Conservation (phyloP, 2,888 invertebrate species). For the Drosophila gaucha region DNA sequence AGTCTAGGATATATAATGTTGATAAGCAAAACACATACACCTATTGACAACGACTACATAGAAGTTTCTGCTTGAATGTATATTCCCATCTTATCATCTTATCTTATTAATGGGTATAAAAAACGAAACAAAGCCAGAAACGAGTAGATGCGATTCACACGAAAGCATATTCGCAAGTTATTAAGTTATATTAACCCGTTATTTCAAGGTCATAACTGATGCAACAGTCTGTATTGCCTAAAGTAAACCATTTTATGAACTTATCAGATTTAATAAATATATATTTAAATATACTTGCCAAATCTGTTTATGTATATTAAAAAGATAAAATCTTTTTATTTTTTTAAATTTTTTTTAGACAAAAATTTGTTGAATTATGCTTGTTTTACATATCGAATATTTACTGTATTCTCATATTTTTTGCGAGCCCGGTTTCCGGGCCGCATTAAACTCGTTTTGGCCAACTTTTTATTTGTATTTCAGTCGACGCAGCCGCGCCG, state of each 20-base stretch:
- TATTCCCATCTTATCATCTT: background rate
- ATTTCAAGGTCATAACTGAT: constrained; percentile 65
- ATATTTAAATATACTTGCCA: background rate
- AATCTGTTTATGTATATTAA: background rate
- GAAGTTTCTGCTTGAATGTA: no score
- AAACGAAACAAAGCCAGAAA: constrained; percentile 19
- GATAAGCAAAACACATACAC: no score
- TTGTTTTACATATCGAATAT: background rate
- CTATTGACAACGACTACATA: background rate
- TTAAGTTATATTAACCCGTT: no score
- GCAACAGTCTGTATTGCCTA: constrained; percentile 27
- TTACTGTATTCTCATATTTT: constrained; percentile 34
- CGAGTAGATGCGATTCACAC: constrained; percentile 5
- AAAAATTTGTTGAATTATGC: background rate
- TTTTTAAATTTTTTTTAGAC: background rate
- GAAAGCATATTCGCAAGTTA: constrained; percentile 14
- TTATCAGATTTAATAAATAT: no score
- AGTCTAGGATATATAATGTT: no score
- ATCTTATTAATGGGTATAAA: background rate
- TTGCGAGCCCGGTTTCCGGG: constrained; percentile 59
- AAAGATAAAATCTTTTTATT: background rate
- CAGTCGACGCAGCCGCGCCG: constrained; percentile 6
- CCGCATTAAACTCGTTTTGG: constrained; percentile 59
- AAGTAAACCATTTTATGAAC: background rate
- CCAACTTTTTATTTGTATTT: constrained; percentile 29